A percentile compares a stretch with the other conserved stretches of the same genome.
These are phyloP conservation scores for Melanotaenia pygmaea DNA, from an alignment of 2,797 vertebrate species.

Conservation along the genomic window DNA sequence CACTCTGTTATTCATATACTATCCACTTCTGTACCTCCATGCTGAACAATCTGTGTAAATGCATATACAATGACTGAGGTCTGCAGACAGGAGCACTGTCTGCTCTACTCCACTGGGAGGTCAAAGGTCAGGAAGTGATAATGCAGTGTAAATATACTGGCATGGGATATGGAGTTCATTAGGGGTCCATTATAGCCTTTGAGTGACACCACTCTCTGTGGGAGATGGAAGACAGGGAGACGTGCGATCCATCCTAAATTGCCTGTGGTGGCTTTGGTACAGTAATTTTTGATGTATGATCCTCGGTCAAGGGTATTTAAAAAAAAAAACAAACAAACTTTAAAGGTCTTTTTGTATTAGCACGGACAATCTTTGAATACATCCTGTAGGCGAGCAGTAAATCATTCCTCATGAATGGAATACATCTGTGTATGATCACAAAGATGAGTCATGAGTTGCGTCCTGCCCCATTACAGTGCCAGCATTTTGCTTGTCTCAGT, in stretches of 20 bases:
- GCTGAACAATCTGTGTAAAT: constrained; percentile 40
- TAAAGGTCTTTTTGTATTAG: constrained; percentile 12
- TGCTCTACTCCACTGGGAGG: constrained; percentile 64
- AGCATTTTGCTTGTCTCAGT: constrained; percentile 25
- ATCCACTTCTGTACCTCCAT: constrained; percentile 5
- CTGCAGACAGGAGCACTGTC: constrained; percentile 53
- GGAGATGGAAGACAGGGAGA: constrained; percentile 44
- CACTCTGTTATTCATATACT: constrained; percentile 34
- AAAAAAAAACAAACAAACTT: background rate
- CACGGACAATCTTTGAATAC: constrained; percentile 16
- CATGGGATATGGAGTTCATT: constrained; percentile 77
- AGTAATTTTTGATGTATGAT: constrained; percentile 45
- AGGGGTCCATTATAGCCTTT: constrained; percentile 75
- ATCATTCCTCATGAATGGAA: constrained; percentile 7
- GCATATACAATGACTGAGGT: constrained; percentile 63
- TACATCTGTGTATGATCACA: constrained; percentile 11
- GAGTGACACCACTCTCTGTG: constrained; percentile 73
- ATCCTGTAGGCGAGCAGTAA: constrained; percentile 7
- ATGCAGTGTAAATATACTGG: constrained; percentile 75
- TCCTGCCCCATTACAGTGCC: constrained; percentile 12
- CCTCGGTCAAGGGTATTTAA: constrained; percentile 11
- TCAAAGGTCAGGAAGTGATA: constrained; percentile 74
- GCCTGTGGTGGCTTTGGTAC: constrained; percentile 35
- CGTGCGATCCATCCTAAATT: constrained; percentile 35
- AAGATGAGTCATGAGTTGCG: constrained; percentile 19